These are phyloP conservation scores for Lucifuga dentata DNA, from an alignment of 2,113 vertebrate genomes.

Conservation along the genomic window DNA sequence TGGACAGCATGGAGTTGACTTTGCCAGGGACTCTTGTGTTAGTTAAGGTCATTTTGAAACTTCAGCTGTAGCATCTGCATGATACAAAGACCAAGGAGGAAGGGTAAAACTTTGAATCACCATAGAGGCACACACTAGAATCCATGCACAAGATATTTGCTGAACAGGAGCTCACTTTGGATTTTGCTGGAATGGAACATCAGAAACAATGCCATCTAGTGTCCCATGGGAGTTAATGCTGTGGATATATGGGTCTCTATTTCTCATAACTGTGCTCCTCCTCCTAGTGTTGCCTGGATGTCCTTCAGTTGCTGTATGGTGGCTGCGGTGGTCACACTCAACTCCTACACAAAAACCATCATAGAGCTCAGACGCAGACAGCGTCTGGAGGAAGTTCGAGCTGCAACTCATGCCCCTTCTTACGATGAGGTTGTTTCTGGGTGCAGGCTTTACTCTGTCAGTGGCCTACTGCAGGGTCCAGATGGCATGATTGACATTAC, in stretches of 20 bases:
- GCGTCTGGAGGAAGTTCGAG: conserved; percentile 78
- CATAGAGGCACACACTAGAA: too few relatives aligned
- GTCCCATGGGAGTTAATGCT: background rate
- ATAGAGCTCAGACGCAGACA: conserved; percentile 83
- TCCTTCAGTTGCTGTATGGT: conserved; percentile 90
- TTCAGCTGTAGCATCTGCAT: too few relatives aligned
- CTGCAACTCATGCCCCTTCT: conserved; percentile 72
- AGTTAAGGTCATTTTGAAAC: too few relatives aligned
- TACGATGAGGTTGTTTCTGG: conserved; percentile 81
- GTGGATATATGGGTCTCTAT: background rate
- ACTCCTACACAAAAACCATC: conserved; percentile 90
- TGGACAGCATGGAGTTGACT: too few relatives aligned
- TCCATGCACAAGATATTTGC: too few relatives aligned
- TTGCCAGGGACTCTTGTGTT: too few relatives aligned
- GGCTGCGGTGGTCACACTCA: conserved; percentile 86
- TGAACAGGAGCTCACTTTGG: too few relatives aligned
- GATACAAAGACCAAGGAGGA: too few relatives aligned
- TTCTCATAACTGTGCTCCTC: background rate
- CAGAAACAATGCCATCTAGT: too few relatives aligned
- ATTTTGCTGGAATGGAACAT: too few relatives aligned
- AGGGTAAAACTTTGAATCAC: too few relatives aligned
- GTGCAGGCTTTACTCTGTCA: conserved; percentile 83
- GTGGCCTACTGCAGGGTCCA: conserved; percentile 79
- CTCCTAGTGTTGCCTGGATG: conserved; percentile 86
- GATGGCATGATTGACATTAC: conserved; percentile 76